phyloP scores from a whole-genome alignment of 2,113 vertebrate species.

The Rhagologus leucostigma region DNA sequence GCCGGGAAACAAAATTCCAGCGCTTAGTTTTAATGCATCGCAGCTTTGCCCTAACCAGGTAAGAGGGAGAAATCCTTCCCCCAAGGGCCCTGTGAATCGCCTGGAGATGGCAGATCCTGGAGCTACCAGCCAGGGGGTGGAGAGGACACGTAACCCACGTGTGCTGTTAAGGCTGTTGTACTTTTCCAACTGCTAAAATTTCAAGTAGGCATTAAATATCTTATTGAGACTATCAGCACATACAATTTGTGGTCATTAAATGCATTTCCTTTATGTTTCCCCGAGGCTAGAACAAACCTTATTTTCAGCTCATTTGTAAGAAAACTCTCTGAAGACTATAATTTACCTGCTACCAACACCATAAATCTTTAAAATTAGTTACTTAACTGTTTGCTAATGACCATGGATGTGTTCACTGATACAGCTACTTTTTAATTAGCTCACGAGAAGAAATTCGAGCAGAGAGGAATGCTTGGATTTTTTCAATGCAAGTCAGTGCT shows the following conservation, averaged over 20 bases:
- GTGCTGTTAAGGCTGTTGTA: background rate
- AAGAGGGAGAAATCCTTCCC: background rate
- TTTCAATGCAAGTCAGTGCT: background rate
- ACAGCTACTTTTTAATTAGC: conserved; percentile 56
- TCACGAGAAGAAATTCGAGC: background rate
- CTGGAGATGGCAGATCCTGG: background rate
- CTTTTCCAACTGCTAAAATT: background rate
- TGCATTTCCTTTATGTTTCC: conserved; percentile 46
- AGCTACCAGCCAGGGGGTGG: background rate
- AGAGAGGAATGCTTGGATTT: background rate
- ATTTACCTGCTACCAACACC: conserved; percentile 43
- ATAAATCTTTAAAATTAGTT: conserved; percentile 58
- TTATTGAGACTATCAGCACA: conserved; percentile 40
- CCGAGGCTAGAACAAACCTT: conserved; percentile 45
- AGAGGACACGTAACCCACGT: background rate
- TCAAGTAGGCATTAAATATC: conserved; percentile 6
- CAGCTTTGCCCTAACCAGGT: background rate
- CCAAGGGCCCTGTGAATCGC: background rate
- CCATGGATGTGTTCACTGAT: conserved; percentile 18
- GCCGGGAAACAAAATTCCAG: background rate
- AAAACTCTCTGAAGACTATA: conserved; percentile 6
- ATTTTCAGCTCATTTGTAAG: conserved; percentile 22
- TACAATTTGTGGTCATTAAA: conserved; percentile 35
- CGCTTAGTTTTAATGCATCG: background rate
- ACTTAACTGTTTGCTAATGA: conserved; percentile 58